Conservation (phyloP, 2,888 invertebrate species). For the Nymphalis c-album region DNA sequence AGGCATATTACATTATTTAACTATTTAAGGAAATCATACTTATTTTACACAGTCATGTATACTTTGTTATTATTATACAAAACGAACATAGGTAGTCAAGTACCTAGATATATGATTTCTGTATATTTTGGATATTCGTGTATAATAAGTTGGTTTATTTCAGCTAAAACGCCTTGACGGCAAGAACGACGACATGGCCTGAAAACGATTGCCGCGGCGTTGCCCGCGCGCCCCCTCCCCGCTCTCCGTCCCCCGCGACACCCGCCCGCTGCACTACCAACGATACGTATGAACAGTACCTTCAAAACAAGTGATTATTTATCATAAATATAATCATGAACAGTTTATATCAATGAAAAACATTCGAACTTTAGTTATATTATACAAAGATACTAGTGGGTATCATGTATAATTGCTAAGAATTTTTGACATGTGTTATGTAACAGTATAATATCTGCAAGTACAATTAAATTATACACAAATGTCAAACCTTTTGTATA, state of each 20-base stretch:
- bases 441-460: neutral
- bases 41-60: neutral
- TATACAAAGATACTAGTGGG: slow-evolving; percentile 3
- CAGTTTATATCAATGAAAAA: neutral
- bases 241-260: slow-evolving; percentile 44
- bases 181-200: slow-evolving; percentile 73
- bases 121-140: neutral
- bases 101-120: neutral
- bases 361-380: slow-evolving; percentile 3
- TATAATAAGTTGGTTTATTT: slow-evolving; percentile 30
- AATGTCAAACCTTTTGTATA: slow-evolving; percentile 3
- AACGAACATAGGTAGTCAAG: neutral
- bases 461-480: slow-evolving; percentile 5
- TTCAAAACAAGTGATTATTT: no score
- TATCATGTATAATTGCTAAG: slow-evolving; percentile 7
- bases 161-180: slow-evolving; percentile 76
- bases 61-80: neutral
- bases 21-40: neutral
- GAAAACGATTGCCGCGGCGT: slow-evolving; percentile 45
- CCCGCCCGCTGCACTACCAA: slow-evolving; percentile 22
- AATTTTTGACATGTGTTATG: neutral
- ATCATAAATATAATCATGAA: no score
- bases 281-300: neutral
- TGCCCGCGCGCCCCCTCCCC: slow-evolving; percentile 35
- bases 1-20: slow-evolving; percentile 17